Conservation (phyloP, 2,888 invertebrate species). For the Lumbricus terrestris region DNA sequence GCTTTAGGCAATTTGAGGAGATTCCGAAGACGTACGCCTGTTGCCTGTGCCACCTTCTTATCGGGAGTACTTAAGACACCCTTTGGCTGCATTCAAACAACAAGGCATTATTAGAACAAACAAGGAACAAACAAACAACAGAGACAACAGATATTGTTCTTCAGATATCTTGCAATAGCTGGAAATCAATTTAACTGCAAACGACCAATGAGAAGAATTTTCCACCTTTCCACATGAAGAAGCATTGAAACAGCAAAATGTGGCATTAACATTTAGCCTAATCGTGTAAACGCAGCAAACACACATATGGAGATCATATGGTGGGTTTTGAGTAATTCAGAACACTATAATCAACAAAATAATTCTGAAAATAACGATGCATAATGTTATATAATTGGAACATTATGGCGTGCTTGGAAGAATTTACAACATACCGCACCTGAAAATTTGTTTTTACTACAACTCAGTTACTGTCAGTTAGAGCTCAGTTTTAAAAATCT, state of each 20-base stretch:
- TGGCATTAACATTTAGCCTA: not conserved
- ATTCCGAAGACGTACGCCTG: slow-evolving; percentile 79
- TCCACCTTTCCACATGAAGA: not conserved
- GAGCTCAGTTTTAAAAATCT: too few relatives aligned
- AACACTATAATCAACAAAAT: too few relatives aligned
- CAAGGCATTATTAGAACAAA: not conserved
- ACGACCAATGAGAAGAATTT: not conserved
- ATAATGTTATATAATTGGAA: too few relatives aligned
- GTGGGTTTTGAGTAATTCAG: too few relatives aligned
- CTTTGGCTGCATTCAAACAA: slow-evolving; percentile 13
- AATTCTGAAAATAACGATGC: too few relatives aligned
- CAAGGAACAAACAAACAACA: not conserved
- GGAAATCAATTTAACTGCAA: not conserved
- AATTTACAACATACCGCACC: too few relatives aligned
- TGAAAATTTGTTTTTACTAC: too few relatives aligned
- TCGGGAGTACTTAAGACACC: slow-evolving; percentile 61
- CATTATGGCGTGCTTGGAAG: too few relatives aligned
- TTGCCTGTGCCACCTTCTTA: slow-evolving; percentile 81
- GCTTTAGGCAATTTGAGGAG: slow-evolving; percentile 95
- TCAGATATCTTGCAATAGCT: too few relatives aligned
- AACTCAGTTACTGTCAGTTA: too few relatives aligned
- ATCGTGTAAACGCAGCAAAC: too few relatives aligned
- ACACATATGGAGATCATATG: too few relatives aligned
- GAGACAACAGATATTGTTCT: not conserved
- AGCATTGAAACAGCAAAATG: not conserved